These are phyloP conservation scores for Chrysopa pallens DNA, from an alignment of 1,140 invertebrate species.

Conservation along the genomic window DNA sequence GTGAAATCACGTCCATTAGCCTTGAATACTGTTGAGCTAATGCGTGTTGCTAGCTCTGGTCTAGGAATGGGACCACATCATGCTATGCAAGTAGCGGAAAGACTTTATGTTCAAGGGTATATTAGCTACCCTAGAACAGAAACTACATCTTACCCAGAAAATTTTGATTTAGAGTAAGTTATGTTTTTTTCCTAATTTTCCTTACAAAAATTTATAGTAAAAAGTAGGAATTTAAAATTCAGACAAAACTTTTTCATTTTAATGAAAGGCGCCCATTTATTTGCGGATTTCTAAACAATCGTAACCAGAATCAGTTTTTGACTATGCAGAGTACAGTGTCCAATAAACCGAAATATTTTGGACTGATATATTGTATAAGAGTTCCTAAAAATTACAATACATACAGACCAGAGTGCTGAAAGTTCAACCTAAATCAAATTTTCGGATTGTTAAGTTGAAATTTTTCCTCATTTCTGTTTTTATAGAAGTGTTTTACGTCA, in stretches of 20 bases:
- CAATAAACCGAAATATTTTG: no score
- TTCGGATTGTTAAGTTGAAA: no score
- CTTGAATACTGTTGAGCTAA: constrained; percentile 93
- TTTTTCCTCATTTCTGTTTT: constrained; percentile 8
- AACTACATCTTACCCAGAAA: constrained; percentile 90
- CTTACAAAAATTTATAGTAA: constrained; percentile 3
- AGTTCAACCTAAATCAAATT: no score
- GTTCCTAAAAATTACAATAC: no score
- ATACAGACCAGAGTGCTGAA: no score
- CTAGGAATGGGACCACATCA: constrained; percentile 91
- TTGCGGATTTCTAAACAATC: background rate
- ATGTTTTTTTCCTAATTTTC: background rate
- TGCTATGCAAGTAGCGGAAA: constrained; percentile 89
- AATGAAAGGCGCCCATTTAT: no score
- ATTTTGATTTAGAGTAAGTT: constrained; percentile 80
- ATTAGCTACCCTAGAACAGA: constrained; percentile 93
- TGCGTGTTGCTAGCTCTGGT: constrained; percentile 84
- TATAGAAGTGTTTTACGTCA: constrained; percentile 49
- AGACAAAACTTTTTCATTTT: constrained; percentile 4
- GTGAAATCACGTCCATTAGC: constrained; percentile 71
- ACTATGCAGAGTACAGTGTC: no score
- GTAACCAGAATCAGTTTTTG: no score
- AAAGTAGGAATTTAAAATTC: constrained; percentile 4
- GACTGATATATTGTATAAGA: no score
- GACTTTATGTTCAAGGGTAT: constrained; percentile 84